These are phyloP conservation scores for Drosophila burlai DNA, from an alignment of 1,140 invertebrate species.

Conservation along the genomic window DNA sequence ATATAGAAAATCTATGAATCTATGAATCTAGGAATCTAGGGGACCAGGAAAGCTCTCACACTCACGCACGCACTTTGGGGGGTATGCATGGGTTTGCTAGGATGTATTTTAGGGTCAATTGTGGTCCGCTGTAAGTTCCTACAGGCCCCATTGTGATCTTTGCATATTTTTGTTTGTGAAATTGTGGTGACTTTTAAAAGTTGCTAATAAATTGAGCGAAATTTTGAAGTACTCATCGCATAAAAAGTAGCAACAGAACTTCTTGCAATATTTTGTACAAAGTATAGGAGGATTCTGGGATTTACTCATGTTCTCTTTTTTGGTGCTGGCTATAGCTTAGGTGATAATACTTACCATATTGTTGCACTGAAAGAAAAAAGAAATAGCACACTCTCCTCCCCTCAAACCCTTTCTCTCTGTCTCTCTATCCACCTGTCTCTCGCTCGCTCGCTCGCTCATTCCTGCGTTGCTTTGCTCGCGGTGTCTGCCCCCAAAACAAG, in stretches of 20 bases:
- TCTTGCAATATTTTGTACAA: slow-evolving; percentile 15
- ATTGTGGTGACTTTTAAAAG: not conserved
- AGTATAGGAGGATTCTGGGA: slow-evolving; percentile 8
- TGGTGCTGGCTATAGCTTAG: slow-evolving; percentile 45
- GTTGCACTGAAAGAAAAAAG: slow-evolving; percentile 31
- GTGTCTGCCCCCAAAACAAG: slow-evolving; percentile 40
- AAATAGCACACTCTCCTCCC: not conserved
- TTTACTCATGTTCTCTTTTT: not conserved
- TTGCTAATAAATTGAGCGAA: not conserved
- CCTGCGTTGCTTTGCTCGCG: slow-evolving; percentile 72
- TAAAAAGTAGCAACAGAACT: not conserved
- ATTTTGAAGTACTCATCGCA: not conserved
- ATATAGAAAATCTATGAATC: not conserved
- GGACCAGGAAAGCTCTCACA: slow-evolving; percentile 24
- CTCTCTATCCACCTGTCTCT: slow-evolving; percentile 7
- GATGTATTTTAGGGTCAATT: not conserved
- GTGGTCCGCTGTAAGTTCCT: slow-evolving; percentile 31
- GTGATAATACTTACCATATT: slow-evolving; percentile 21
- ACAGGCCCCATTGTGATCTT: not conserved
- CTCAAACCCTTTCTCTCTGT: not conserved
- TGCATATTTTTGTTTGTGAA: not conserved
- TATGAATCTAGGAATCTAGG: not conserved
- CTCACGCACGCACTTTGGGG: slow-evolving; percentile 51
- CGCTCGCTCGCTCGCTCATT: slow-evolving; percentile 23
- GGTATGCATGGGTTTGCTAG: not conserved